Conservation (phyloP, 2,888 invertebrate species). For the Machimus atricapillus region DNA sequence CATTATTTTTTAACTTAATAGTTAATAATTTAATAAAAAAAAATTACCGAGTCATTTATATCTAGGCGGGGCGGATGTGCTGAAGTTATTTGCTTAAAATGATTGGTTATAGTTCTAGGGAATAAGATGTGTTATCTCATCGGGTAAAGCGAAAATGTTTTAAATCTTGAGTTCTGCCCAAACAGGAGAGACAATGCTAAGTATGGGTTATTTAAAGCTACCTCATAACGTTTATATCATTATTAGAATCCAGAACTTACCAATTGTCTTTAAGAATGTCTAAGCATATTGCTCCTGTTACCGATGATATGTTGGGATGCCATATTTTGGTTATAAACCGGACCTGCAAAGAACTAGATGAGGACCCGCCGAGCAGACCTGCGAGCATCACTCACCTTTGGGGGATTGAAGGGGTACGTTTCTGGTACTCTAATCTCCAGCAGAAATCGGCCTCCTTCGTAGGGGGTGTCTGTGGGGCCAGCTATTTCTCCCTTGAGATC, state of each 20-base stretch:
- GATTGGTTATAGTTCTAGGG: no score
- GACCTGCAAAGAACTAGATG: constrained; percentile 69
- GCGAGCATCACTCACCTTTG: constrained; percentile 75
- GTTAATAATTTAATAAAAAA: no score
- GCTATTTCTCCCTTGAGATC: constrained; percentile 93
- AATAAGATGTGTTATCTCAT: no score
- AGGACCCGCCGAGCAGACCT: not conserved
- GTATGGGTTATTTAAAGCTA: no score
- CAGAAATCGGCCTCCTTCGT: constrained; percentile 93
- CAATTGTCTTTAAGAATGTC: constrained; percentile 98
- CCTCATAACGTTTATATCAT: no score
- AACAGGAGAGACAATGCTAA: no score
- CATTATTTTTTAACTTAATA: no score
- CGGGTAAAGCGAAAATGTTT: not conserved
- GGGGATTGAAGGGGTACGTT: constrained; percentile 99
- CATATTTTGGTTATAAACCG: constrained; percentile 97
- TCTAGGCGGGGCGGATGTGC: no score
- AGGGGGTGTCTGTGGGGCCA: constrained; percentile 98
- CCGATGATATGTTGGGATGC: constrained; percentile 99
- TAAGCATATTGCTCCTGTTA: constrained; percentile 97
- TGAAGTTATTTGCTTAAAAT: no score
- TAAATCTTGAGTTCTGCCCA: not conserved
- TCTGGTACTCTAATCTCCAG: constrained; percentile 98
- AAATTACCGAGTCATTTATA: no score
- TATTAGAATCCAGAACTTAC: constrained; percentile 53